phyloP scores from a whole-genome alignment of 1,140 invertebrate genomes.

The Phocides pigmalion region DNA sequence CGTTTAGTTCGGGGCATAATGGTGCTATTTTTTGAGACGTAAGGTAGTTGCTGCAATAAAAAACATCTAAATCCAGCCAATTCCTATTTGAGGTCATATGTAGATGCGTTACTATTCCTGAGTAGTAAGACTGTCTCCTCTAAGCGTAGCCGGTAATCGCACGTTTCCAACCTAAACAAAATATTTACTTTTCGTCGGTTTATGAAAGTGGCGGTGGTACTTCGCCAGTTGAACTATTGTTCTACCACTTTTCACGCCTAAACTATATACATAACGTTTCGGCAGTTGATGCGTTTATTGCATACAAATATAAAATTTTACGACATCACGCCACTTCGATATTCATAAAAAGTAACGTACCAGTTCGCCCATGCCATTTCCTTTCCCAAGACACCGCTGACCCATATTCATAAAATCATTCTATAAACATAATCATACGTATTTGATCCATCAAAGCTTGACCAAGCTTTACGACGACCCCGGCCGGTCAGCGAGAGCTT shows the following conservation, averaged over 20 bases:
- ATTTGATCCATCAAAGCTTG: constrained; percentile 71
- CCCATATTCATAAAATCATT: constrained; percentile 70
- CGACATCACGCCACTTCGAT: constrained; percentile 13
- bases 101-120: too few relatives aligned
- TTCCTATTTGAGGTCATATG: too few relatives aligned
- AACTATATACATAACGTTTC: neutral
- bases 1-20: too few relatives aligned
- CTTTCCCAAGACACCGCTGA: constrained; percentile 76
- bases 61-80: too few relatives aligned
- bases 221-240: too few relatives aligned
- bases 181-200: too few relatives aligned
- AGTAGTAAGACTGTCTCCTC: too few relatives aligned
- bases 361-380: constrained; percentile 49
- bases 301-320: neutral
- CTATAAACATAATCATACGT: constrained; percentile 56
- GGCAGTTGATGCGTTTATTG: neutral
- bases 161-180: too few relatives aligned
- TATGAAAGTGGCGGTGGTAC: too few relatives aligned
- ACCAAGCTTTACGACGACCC: constrained; percentile 76
- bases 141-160: too few relatives aligned
- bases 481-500: constrained; percentile 55
- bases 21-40: too few relatives aligned
- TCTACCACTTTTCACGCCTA: neutral
- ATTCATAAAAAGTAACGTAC: constrained; percentile 16
- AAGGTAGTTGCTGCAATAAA: too few relatives aligned